Conservation (phyloP, 1,140 invertebrate genomes). For the Lasioglossum baleicum region DNA sequence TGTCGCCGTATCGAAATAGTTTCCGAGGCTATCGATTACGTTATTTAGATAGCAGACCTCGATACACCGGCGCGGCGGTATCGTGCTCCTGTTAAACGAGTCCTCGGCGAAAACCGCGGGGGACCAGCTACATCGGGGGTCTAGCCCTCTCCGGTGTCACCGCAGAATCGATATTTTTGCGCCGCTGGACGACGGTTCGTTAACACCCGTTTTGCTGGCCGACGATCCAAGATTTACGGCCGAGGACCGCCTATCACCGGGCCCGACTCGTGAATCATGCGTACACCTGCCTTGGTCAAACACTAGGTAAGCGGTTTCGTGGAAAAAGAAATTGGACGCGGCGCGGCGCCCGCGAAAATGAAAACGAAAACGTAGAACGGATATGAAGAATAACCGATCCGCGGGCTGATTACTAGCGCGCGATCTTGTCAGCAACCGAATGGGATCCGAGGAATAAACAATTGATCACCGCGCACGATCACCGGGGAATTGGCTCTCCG, state of each 20-base stretch:
- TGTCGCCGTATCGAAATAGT: slow-evolving; percentile 54
- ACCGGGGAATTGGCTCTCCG: no score
- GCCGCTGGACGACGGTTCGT: slow-evolving; percentile 48
- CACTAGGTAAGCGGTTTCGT: neutral
- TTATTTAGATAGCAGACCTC: slow-evolving; percentile 52
- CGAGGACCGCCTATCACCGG: neutral
- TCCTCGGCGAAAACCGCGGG: slow-evolving; percentile 10
- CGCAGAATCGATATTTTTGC: slow-evolving; percentile 51
- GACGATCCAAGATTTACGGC: slow-evolving; percentile 46
- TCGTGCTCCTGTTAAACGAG: slow-evolving; percentile 30
- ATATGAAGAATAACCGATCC: neutral
- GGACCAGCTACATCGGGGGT: neutral
- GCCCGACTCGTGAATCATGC: slow-evolving; percentile 44
- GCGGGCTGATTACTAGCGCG: no score
- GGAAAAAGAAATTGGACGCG: neutral
- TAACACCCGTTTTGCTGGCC: slow-evolving; percentile 42
- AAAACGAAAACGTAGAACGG: neutral
- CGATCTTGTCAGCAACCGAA: neutral
- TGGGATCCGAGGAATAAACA: no score
- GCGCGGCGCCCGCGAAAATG: no score
- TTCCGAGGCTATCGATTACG: slow-evolving; percentile 53
- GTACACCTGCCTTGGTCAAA: neutral
- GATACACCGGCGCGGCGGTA: slow-evolving; percentile 35
- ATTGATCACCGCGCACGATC: no score
- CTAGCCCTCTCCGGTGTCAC: neutral